Evolutionary conservation across 2,888 invertebrate species (phyloP).

Genomic region (Metalampra italica): DNA sequence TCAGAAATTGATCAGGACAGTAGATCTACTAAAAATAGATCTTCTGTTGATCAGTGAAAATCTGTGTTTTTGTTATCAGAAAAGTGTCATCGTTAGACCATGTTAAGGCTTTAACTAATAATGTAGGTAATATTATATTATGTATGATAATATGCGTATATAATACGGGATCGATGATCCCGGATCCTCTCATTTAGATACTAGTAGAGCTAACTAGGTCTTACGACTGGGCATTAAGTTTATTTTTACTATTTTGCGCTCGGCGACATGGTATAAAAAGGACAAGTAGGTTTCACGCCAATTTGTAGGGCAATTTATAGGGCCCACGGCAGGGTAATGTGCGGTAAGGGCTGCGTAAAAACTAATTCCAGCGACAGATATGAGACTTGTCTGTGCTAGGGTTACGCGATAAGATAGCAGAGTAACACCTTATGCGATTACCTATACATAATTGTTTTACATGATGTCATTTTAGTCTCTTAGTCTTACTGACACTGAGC

Average conservation of each 20-base stretch:
- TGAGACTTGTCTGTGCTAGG: conserved; percentile 11
- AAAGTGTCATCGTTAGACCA: too few relatives aligned
- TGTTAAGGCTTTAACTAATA: too few relatives aligned
- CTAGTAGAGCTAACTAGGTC: not conserved
- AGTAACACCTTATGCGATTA: not conserved
- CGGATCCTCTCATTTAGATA: conserved; percentile 1
- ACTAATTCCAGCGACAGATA: conserved; percentile 38
- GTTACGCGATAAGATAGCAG: not conserved
- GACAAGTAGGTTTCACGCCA: conserved; percentile 18
- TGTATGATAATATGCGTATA: not conserved
- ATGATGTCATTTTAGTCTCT: not conserved
- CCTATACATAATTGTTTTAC: too few relatives aligned
- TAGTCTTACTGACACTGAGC: too few relatives aligned
- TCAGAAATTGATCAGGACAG: not conserved
- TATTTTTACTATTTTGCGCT: conserved; percentile 16
- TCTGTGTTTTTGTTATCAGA: too few relatives aligned
- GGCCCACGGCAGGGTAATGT: conserved; percentile 4
- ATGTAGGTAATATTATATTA: not conserved
- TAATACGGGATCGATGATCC: not conserved
- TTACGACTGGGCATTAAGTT: conserved; percentile 14
- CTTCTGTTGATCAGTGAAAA: too few relatives aligned
- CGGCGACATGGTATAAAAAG: conserved; percentile 20
- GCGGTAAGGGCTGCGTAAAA: conserved; percentile 35
- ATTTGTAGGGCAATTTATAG: conserved; percentile 33
- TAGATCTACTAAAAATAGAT: too few relatives aligned